A percentile compares a stretch with the other conserved stretches of the same genome.
Conservation (phyloP, 2,888 invertebrate genomes). For the Itoplectis maculator region DNA sequence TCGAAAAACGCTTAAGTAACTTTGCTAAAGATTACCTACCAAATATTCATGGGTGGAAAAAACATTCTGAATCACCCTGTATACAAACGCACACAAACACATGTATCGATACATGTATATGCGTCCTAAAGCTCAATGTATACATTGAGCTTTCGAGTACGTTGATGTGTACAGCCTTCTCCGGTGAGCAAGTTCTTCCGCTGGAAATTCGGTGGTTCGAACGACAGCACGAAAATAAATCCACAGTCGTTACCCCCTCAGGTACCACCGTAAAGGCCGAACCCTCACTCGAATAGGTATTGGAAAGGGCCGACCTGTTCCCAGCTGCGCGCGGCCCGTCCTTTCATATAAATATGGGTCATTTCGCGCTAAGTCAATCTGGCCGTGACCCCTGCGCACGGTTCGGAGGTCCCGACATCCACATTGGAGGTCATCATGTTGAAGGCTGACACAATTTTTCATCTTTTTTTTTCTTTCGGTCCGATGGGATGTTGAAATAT, state of each 20-base stretch:
- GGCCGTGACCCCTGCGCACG: not conserved
- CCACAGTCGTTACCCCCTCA: conserved; percentile 40
- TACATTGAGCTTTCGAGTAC: conserved; percentile 18
- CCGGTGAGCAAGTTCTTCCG: conserved; percentile 6
- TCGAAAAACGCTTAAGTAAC: no score
- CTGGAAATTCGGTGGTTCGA: conserved; percentile 57
- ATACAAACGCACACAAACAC: not conserved
- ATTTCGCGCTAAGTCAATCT: not conserved
- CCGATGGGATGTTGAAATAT: not conserved
- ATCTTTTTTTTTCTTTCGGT: not conserved
- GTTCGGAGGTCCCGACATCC: not conserved
- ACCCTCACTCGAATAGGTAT: not conserved
- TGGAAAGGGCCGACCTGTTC: conserved; percentile 1
- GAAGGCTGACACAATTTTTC: no score
- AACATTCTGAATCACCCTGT: no score
- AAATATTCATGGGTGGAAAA: no score
- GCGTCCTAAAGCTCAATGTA: no score
- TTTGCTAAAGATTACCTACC: no score
- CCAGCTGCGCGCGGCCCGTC: not conserved
- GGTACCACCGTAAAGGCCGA: conserved; percentile 1
- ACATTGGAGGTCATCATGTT: no score
- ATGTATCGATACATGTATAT: not conserved
- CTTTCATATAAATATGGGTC: conserved; percentile 7
- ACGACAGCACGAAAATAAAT: conserved; percentile 60
- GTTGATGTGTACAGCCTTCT: conserved; percentile 11